A percentile compares a stretch with the other conserved stretches of the same genome.
Evolutionary conservation across 1,140 invertebrate species (phyloP).

Genomic region (Whitmania pigra): DNA sequence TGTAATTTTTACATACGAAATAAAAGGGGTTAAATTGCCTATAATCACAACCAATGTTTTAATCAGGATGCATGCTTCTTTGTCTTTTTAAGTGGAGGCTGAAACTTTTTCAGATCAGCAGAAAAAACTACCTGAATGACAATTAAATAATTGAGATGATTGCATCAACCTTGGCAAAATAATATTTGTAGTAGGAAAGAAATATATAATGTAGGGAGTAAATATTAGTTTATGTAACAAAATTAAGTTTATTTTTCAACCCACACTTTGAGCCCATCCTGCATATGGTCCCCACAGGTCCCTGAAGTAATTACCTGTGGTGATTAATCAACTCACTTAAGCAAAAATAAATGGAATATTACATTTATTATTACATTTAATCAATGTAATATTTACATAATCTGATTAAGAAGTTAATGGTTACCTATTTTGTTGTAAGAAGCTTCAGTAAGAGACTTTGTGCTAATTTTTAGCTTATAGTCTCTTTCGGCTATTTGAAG

Average conservation of each 20-base stretch:
- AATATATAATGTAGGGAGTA: too few relatives aligned
- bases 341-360: constrained; percentile 15
- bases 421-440: constrained; percentile 68
- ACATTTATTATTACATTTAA: too few relatives aligned
- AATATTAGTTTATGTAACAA: too few relatives aligned
- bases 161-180: too few relatives aligned
- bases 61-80: too few relatives aligned
- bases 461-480: constrained; percentile 66
- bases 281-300: constrained; percentile 69
- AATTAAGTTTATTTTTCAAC: neutral
- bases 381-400: too few relatives aligned
- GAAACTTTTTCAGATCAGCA: constrained; percentile 58
- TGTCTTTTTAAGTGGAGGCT: too few relatives aligned
- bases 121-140: constrained; percentile 57
- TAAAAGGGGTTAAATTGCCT: too few relatives aligned
- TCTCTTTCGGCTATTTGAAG: constrained; percentile 71
- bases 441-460: constrained; percentile 68
- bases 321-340: neutral
- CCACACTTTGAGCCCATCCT: constrained; percentile 86
- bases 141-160: too few relatives aligned
- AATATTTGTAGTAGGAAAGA: too few relatives aligned
- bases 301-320: constrained; percentile 57
- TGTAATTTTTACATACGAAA: too few relatives aligned
- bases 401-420: neutral
- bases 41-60: too few relatives aligned